Percentiles rank a stretch among this genome's conserved stretches.
Evolutionary conservation across 2,888 invertebrate genomes (phyloP).

Genomic region (Perithous albicinctus): DNA sequence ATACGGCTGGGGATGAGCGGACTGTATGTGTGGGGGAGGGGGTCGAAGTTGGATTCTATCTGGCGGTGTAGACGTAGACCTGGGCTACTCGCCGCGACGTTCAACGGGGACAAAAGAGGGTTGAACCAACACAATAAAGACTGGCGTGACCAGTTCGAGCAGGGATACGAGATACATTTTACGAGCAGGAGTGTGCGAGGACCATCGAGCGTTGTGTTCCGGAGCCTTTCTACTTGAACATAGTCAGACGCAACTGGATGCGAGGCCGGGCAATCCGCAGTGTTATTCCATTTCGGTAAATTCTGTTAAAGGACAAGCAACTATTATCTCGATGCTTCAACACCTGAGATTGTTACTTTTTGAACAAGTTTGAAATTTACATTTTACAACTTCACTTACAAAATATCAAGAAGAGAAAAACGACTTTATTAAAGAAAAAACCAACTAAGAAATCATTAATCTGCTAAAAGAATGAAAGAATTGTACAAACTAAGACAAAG

Average conservation of each 20-base stretch:
- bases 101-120: conserved; percentile 54
- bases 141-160: conserved; percentile 68
- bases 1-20: conserved; percentile 61
- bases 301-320: background rate
- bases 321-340: background rate
- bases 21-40: conserved; percentile 46
- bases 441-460: no score
- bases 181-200: conserved; percentile 72
- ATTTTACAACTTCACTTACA: no score
- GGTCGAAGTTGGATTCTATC: conserved; percentile 49
- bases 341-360: no score
- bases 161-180: conserved; percentile 78
- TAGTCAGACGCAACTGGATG: background rate
- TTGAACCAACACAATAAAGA: conserved; percentile 76
- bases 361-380: no score
- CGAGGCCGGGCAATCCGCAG: background rate
- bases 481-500: no score
- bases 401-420: no score
- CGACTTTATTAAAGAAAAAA: no score
- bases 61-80: conserved; percentile 53
- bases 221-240: conserved; percentile 46
- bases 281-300: background rate
- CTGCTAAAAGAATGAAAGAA: no score
- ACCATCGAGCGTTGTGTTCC: background rate
- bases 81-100: conserved; percentile 33